A percentile compares a stretch with the other conserved stretches of the same genome.
These are phyloP conservation scores for Leptogaster cylindrica DNA, from an alignment of 2,888 invertebrate species.

Conservation along the genomic window DNA sequence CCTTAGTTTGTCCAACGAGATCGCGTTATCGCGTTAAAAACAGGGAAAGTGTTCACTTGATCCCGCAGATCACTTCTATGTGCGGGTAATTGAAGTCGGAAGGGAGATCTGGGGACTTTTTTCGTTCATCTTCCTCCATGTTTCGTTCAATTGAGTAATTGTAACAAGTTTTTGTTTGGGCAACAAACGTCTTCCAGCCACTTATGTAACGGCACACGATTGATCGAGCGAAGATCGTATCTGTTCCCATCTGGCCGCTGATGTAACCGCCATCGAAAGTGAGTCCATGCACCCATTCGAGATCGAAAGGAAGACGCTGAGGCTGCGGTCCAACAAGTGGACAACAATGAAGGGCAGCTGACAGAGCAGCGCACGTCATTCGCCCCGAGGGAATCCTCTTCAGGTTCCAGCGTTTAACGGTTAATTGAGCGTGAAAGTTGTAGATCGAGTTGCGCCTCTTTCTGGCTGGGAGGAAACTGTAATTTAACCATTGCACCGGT, in stretches of 20 bases:
- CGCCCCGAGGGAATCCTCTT: neutral
- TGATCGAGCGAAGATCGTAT: slow-evolving; percentile 19
- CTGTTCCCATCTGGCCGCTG: slow-evolving; percentile 7
- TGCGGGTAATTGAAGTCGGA: slow-evolving; percentile 5
- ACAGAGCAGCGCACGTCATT: neutral
- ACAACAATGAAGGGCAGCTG: no score
- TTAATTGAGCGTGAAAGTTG: slow-evolving; percentile 32
- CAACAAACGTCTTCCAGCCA: slow-evolving; percentile 9
- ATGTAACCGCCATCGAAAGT: slow-evolving; percentile 10
- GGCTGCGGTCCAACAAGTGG: neutral
- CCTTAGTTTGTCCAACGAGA: no score
- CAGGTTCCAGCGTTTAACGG: neutral
- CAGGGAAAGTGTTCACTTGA: slow-evolving; percentile 6
- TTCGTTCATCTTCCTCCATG: neutral
- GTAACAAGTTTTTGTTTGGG: slow-evolving; percentile 31
- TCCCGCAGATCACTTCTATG: slow-evolving; percentile 10
- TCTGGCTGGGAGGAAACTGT: slow-evolving; percentile 7
- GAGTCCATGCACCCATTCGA: neutral
- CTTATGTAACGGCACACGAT: slow-evolving; percentile 8
- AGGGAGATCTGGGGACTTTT: neutral
- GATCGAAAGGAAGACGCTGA: neutral
- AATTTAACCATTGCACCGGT: neutral
- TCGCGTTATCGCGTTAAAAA: no score
- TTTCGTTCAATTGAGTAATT: slow-evolving; percentile 24
- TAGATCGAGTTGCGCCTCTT: slow-evolving; percentile 18